Conservation (phyloP, 1,140 invertebrate species). For the Maconellicoccus hirsutus region DNA sequence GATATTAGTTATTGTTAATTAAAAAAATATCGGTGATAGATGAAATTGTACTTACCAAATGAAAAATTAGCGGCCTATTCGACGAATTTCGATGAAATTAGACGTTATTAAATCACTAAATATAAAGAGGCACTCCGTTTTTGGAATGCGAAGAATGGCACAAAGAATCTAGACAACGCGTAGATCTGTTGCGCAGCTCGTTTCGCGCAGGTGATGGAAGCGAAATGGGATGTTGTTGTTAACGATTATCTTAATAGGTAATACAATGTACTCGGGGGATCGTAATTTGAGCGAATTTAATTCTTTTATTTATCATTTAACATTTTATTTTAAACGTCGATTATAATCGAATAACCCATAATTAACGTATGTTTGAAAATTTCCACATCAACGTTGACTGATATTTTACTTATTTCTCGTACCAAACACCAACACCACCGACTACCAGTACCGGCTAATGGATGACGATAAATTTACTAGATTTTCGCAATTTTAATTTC, state of each 20-base stretch:
- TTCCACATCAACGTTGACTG: too few relatives aligned
- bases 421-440: too few relatives aligned
- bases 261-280: background rate
- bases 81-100: constrained; percentile 41
- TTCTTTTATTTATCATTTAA: too few relatives aligned
- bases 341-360: too few relatives aligned
- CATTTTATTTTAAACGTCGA: too few relatives aligned
- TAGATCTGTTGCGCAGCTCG: constrained; percentile 54
- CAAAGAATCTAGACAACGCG: constrained; percentile 90
- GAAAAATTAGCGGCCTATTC: constrained; percentile 44
- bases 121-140: constrained; percentile 67
- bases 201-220: constrained; percentile 15
- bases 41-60: constrained; percentile 36
- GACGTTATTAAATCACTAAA: constrained; percentile 58
- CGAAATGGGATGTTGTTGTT: constrained; percentile 21
- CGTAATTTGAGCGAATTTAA: too few relatives aligned
- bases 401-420: too few relatives aligned
- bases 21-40: constrained; percentile 28
- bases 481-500: too few relatives aligned
- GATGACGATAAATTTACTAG: too few relatives aligned
- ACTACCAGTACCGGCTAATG: too few relatives aligned
- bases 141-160: constrained; percentile 88
- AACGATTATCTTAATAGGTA: constrained; percentile 18
- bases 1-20: constrained; percentile 25
- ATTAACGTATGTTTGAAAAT: too few relatives aligned